A percentile compares a stretch with the other conserved stretches of the same genome.
Conservation (phyloP, 2,888 invertebrate genomes). For the Sipha maydis region DNA sequence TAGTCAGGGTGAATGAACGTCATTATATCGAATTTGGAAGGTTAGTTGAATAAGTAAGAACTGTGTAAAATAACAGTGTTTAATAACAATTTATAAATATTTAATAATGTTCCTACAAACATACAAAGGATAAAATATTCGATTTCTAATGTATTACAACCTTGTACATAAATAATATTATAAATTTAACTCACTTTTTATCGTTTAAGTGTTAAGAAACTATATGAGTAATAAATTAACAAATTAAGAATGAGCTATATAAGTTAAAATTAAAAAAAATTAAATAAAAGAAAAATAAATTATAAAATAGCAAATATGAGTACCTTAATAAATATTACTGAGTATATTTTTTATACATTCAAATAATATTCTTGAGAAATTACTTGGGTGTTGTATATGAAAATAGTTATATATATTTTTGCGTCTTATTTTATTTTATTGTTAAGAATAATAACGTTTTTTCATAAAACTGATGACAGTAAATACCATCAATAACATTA, state of each 20-base stretch:
- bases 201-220: background rate
- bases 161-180: background rate
- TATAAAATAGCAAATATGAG: background rate
- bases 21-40: background rate
- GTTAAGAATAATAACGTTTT: slow-evolving; percentile 17
- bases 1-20: background rate
- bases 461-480: slow-evolving; percentile 8
- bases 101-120: background rate
- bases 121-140: too few relatives aligned
- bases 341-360: background rate
- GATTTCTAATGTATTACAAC: too few relatives aligned
- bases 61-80: background rate
- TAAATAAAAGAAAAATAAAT: background rate
- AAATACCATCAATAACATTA: slow-evolving; percentile 36
- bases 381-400: background rate
- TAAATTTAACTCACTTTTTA: too few relatives aligned
- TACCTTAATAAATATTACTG: background rate
- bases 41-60: background rate
- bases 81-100: background rate
- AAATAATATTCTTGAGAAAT: background rate
- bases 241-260: background rate
- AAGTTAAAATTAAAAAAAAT: background rate
- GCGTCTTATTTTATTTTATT: slow-evolving; percentile 22
- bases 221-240: background rate
- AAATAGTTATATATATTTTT: background rate